Evolutionary conservation across 2,888 invertebrate genomes (phyloP).

Genomic region (Melangyna quadrimaculata): DNA sequence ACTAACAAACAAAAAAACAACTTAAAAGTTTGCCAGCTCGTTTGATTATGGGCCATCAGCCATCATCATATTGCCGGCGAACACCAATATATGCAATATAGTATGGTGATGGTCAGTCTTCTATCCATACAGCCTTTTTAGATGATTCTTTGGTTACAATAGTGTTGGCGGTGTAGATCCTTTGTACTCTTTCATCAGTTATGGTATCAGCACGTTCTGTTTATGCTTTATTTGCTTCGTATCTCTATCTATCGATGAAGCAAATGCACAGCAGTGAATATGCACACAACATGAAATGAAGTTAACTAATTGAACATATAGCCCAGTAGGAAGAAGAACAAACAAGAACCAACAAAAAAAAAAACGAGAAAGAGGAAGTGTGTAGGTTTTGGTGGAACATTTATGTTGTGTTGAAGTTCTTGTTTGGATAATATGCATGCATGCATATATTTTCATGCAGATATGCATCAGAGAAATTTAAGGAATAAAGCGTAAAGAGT

Average conservation of each 20-base stretch:
- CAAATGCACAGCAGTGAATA: slow-evolving; percentile 53
- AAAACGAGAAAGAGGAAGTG: background rate
- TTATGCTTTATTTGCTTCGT: slow-evolving; percentile 40
- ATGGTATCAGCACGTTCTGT: slow-evolving; percentile 57
- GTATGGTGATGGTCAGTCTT: background rate
- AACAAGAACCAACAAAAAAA: background rate
- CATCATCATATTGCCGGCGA: slow-evolving; percentile 36
- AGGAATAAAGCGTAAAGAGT: background rate
- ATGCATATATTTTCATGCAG: background rate
- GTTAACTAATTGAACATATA: slow-evolving; percentile 63
- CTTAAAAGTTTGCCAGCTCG: slow-evolving; percentile 58
- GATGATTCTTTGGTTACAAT: slow-evolving; percentile 25
- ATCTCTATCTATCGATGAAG: slow-evolving; percentile 43
- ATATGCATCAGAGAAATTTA: background rate
- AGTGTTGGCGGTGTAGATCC: slow-evolving; percentile 35
- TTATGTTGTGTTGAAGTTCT: background rate
- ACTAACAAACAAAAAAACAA: slow-evolving; percentile 8
- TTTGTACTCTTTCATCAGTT: slow-evolving; percentile 67
- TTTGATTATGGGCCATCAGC: slow-evolving; percentile 51
- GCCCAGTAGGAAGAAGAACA: background rate
- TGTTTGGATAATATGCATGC: background rate
- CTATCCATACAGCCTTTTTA: background rate
- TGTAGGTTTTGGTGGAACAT: background rate
- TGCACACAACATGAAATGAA: slow-evolving; percentile 52
- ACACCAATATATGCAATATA: slow-evolving; percentile 44